phyloP scores from a whole-genome alignment of 2,797 vertebrate species.

The Tragopan temminckii region DNA sequence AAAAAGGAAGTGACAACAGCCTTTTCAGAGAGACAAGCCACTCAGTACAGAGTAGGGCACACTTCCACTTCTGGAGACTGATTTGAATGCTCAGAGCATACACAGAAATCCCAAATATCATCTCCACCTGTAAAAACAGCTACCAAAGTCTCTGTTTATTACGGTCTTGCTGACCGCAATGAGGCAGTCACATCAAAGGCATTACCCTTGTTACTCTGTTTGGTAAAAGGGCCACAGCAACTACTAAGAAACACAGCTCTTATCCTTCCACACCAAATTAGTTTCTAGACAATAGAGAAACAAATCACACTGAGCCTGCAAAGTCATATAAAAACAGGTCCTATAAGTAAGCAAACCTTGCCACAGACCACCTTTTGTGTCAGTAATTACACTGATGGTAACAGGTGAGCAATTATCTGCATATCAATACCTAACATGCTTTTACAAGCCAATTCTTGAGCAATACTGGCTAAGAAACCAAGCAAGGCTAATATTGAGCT shows the following conservation, averaged over 20 bases:
- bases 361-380: fast-evolving
- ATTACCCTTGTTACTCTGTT: background rate
- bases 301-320: background rate
- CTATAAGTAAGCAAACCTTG: background rate
- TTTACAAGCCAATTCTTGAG: background rate
- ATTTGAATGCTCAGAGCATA: background rate
- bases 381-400: background rate
- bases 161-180: background rate
- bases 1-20: background rate
- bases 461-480: background rate
- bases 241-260: background rate
- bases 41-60: background rate
- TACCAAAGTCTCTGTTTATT: background rate
- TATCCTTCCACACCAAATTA: fast-evolving
- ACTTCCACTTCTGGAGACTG: background rate
- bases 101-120: fast-evolving
- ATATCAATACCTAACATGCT: fast-evolving
- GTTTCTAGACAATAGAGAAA: fast-evolving
- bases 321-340: background rate
- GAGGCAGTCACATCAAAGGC: background rate
- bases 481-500: background rate
- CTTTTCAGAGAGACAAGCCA: background rate
- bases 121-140: background rate
- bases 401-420: background rate
- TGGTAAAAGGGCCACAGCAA: background rate